phyloP scores from a whole-genome alignment of 2,888 invertebrate genomes.

The Exephanes ischioxanthus region DNA sequence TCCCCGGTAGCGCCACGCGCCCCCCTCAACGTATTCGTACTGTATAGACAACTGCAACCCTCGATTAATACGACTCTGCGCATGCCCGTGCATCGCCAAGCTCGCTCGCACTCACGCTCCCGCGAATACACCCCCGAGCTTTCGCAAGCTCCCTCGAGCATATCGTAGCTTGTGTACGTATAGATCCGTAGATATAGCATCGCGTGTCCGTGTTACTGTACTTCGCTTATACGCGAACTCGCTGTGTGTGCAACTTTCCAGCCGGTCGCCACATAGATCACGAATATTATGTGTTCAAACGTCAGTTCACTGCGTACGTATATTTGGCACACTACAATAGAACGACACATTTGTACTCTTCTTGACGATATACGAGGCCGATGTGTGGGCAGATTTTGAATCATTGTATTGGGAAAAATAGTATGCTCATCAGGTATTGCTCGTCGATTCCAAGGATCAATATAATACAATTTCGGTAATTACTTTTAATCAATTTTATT shows the following conservation, averaged over 20 bases:
- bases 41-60: constrained; percentile 67
- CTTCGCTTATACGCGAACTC: constrained; percentile 58
- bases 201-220: constrained; percentile 63
- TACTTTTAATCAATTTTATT: not conserved
- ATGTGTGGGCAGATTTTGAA: constrained; percentile 46
- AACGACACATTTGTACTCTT: constrained; percentile 11
- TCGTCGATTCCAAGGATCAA: constrained; percentile 5
- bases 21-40: constrained; percentile 72
- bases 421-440: constrained; percentile 5
- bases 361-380: constrained; percentile 39
- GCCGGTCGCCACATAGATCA: constrained; percentile 65
- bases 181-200: constrained; percentile 10
- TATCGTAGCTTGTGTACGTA: constrained; percentile 48
- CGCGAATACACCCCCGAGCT: constrained; percentile 72
- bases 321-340: constrained; percentile 44
- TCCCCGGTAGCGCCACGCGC: constrained; percentile 82
- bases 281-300: constrained; percentile 63
- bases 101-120: constrained; percentile 65
- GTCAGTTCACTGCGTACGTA: constrained; percentile 37
- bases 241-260: constrained; percentile 51
- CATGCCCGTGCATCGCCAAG: constrained; percentile 76
- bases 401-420: constrained; percentile 18
- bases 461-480: not conserved
- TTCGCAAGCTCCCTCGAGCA: constrained; percentile 56
- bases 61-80: constrained; percentile 78